Percentiles rank a stretch among this genome's conserved stretches.
Conservation (phyloP, 2,888 invertebrate genomes). For the Drosophila longiperda region DNA sequence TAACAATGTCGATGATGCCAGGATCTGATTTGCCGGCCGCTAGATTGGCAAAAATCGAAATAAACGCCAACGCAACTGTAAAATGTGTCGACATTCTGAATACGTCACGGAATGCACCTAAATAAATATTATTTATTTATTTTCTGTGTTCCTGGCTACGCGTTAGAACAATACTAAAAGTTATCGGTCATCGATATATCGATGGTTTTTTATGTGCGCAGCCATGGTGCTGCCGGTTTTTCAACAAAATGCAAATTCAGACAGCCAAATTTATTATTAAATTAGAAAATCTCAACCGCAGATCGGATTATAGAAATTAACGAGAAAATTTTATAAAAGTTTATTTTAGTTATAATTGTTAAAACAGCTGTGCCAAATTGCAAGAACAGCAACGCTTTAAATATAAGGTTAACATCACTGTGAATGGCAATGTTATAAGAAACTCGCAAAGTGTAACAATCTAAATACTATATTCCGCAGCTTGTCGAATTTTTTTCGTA, state of each 20-base stretch:
- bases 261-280: neutral
- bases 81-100: slow-evolving; percentile 46
- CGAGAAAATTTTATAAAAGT: neutral
- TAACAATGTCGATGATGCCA: slow-evolving; percentile 53
- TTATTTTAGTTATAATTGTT: neutral
- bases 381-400: neutral
- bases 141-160: slow-evolving; percentile 45
- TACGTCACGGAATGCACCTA: slow-evolving; percentile 32
- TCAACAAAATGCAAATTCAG: neutral
- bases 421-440: slow-evolving; percentile 26
- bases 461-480: slow-evolving; percentile 6
- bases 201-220: slow-evolving; percentile 36
- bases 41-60: slow-evolving; percentile 23
- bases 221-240: slow-evolving; percentile 32
- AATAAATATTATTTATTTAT: slow-evolving; percentile 59
- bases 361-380: slow-evolving; percentile 29
- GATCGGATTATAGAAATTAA: neutral
- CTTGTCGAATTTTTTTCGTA: neutral
- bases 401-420: slow-evolving; percentile 7
- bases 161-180: slow-evolving; percentile 54
- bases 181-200: slow-evolving; percentile 41
- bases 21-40: slow-evolving; percentile 60
- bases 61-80: slow-evolving; percentile 48
- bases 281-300: neutral
- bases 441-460: neutral